These are phyloP conservation scores for Campaea margaritaria DNA, from an alignment of 2,888 invertebrate genomes.

Conservation along the genomic window DNA sequence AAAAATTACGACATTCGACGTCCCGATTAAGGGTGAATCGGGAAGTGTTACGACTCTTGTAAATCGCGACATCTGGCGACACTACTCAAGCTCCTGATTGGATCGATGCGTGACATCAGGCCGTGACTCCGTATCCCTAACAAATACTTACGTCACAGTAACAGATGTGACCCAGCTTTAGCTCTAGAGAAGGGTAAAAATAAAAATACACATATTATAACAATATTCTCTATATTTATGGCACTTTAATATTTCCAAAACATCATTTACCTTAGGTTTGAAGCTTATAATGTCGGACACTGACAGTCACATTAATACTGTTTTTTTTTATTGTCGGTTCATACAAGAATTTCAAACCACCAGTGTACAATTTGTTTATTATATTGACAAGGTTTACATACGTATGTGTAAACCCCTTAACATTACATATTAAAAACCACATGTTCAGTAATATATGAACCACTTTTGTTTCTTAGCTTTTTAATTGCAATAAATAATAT, in stretches of 20 bases:
- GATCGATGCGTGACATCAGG: no score
- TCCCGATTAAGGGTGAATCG: no score
- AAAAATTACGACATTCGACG: no score
- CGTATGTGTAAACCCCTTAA: background rate
- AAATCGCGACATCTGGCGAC: no score
- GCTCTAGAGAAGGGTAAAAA: conserved; percentile 7
- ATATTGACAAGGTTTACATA: conserved; percentile 7
- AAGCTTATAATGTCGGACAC: conserved; percentile 34
- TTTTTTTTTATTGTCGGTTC: conserved; percentile 38
- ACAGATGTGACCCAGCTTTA: no score
- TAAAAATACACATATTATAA: conserved; percentile 39
- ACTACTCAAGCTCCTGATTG: no score
- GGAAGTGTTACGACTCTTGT: no score
- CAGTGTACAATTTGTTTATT: conserved; percentile 2
- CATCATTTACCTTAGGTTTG: conserved; percentile 40
- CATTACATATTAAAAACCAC: conserved; percentile 10
- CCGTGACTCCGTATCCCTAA: no score
- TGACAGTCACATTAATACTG: conserved; percentile 37
- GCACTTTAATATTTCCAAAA: conserved; percentile 45
- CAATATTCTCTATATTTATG: conserved; percentile 45
- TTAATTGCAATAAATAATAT: no score
- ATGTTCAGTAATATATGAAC: background rate
- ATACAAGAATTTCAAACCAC: conserved; percentile 20
- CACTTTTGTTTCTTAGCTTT: background rate
- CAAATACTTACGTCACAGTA: no score